phyloP scores from a whole-genome alignment of 2,797 vertebrate genomes.

The Lithobates sylvaticus region DNA sequence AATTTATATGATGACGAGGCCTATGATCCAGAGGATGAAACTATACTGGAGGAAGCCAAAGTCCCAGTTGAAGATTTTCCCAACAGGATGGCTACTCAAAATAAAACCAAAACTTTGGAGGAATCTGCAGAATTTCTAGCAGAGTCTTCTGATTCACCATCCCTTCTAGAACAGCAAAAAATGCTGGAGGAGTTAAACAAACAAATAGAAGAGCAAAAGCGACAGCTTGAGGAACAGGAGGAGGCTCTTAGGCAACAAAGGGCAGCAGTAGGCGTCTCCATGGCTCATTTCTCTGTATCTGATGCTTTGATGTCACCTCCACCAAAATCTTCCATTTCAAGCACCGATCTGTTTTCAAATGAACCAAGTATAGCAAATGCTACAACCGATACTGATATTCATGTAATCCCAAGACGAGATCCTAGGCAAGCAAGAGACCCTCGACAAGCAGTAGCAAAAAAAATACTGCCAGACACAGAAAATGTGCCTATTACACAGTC shows the following conservation, averaged over 20 bases:
- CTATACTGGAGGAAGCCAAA: constrained; percentile 90
- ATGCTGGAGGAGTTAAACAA: constrained; percentile 97
- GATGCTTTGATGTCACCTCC: constrained; percentile 93
- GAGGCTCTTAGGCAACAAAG: constrained; percentile 92
- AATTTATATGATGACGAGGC: constrained; percentile 79
- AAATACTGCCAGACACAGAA: constrained; percentile 63
- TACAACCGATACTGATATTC: constrained; percentile 64
- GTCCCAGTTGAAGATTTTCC: constrained; percentile 80
- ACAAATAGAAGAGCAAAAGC: constrained; percentile 96
- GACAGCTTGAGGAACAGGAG: constrained; percentile 93
- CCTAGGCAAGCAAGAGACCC: constrained; percentile 87
- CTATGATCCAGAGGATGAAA: constrained; percentile 96
- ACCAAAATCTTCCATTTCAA: constrained; percentile 77
- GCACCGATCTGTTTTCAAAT: constrained; percentile 74
- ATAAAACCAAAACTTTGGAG: constrained; percentile 66
- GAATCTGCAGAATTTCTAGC: constrained; percentile 58
- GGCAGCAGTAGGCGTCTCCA: constrained; percentile 93
- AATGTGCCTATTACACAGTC: constrained; percentile 66
- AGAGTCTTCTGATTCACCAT: constrained; percentile 72
- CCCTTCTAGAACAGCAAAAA: constrained; percentile 90
- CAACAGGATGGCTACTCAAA: constrained; percentile 75
- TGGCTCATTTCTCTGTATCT: constrained; percentile 96
- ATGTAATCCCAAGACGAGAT: constrained; percentile 73
- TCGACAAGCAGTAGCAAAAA: constrained; percentile 75
- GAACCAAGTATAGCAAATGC: constrained; percentile 71